Conservation (phyloP, 2,113 vertebrate species). For the Microtus ochrogaster region DNA sequence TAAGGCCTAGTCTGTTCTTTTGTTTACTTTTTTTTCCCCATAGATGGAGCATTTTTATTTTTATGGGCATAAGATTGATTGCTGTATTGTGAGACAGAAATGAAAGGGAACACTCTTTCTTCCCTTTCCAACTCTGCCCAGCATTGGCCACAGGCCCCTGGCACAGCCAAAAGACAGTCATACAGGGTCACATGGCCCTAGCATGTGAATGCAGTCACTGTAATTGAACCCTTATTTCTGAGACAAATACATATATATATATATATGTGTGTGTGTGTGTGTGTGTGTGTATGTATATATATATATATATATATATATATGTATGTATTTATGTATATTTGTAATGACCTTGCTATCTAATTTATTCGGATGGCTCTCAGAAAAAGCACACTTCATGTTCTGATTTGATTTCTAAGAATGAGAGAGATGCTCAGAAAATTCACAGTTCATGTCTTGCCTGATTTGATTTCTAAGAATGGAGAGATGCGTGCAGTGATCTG, state of each 20-base stretch:
- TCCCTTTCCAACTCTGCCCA: constrained; percentile 21
- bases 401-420: constrained; percentile 77
- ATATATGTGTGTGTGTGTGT: too few species aligned
- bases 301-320: neutral
- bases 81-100: constrained; percentile 53
- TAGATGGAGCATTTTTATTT: constrained; percentile 60
- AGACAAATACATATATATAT: neutral
- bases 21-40: constrained; percentile 32
- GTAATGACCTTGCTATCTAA: constrained; percentile 48
- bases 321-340: neutral
- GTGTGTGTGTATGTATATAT: too few species aligned
- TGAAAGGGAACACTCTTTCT: constrained; percentile 70
- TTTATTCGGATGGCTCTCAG: constrained; percentile 76
- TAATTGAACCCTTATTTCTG: constrained; percentile 77
- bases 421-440: constrained; percentile 69
- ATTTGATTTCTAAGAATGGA: constrained; percentile 79
- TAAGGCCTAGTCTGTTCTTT: constrained; percentile 60
- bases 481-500: constrained; percentile 72
- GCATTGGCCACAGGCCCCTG: constrained; percentile 51
- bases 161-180: neutral
- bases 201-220: neutral
- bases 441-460: constrained; percentile 59
- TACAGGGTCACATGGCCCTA: constrained; percentile 38
- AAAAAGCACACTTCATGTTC: constrained; percentile 65
- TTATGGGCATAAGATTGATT: constrained; percentile 33